Evolutionary conservation across 1,140 invertebrate genomes (phyloP), one percentile per base, ranked within the genome.

Genomic region (Listronotus bonariensis): DNA sequence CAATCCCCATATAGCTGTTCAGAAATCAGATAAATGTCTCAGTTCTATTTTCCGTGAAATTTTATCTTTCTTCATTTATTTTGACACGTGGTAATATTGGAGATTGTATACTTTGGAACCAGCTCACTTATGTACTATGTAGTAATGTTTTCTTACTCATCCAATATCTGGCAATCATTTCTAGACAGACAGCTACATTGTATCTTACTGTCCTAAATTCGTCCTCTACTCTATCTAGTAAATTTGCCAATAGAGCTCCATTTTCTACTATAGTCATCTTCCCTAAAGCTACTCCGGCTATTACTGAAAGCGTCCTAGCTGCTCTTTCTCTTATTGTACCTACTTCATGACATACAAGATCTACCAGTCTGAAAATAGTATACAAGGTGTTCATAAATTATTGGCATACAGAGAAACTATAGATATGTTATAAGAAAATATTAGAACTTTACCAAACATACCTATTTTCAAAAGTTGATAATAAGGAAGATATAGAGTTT

Each of bases 191-290:
- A 7, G 70, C 72, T 1, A 59, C 67, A 54, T 76, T 71, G 4
- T 75, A 31, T 51, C 75, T 52, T 11, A 77, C 69, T 26, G 61
- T 43, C 9, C 34, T 4, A 38, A 67, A 53, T 11, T 15, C 31
- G 51, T 77, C 72, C 10, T 72, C 66, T 10, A 74, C 42, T 36
- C 62, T 57, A 18, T 36, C 48, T n/a, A 54, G n/a, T 26, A 77
- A 41, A 41, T 75, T 73, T 9, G 43, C 41, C 17, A 78, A 42
- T 11, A 75, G 41, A 2, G 8, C 15, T 42, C 64, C 40, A 49
- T 75, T 75, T 32, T 61, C 55, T 0, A 72, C 61, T 41, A 78
- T 75, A 0, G 68, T 69, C 46, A 70, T 43, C 59, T 67, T 73
- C 31, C 73, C 75, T 41, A 68, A 67, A 8, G 67, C 63, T 17